Base-by-base conservation (phyloP, 2,113 vertebrate genomes). In the Pachycephala philippinensis region DNA sequence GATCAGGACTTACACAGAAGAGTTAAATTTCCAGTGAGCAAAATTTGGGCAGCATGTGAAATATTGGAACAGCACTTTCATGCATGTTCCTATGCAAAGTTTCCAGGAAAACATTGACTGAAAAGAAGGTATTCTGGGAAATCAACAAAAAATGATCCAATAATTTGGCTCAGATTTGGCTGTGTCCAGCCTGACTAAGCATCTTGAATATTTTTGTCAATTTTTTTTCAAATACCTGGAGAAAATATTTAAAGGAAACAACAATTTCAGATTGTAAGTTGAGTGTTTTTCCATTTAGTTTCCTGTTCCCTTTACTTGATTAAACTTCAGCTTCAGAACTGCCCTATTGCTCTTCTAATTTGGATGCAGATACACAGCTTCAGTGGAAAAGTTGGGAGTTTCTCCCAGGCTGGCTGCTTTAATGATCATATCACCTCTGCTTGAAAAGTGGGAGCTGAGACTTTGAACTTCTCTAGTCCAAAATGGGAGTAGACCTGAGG, bases 381-480 rank as follows among this genome's bases (percentile, higher is more conserved):
- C 30, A 49, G 17, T n/a, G 20, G 60, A 74, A 87, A 87, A 93
- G 11, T 5, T 28, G 13, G 3, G 16, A 64, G 3, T 53, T 60
- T 84, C 45, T 78, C 56, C 8, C 27, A 89, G 15, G 9, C 15
- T 63, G 4, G 21, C 20, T 70, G 13, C 24, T 71, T 33, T 59
- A 13, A 6, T 47, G 56, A 18, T 1, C 0, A 1, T 45, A 21
- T 22, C 31, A 57, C 8, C 8, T 44, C 27, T 47, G 4, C 37
- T 81, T 78, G 11, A 70, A 45, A 81, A 80, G 37, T 17, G 50
- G 9, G n/a, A 78, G 11, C 6, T 65, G 49, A 39, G 27, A 82
- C 22, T 81, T 91, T 49, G 33, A 66, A 47, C 39, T 78, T 81
- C 47, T 79, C 12, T 59, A 59, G 8, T 71, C 30, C 47, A 35